These are phyloP conservation scores for rat (Rattus norvegicus) DNA, from an alignment of 2,113 vertebrate species.

Conservation along the genomic window GRCr8 NC_086024.1:64677001-64677500, in stretches of 20 bases:
- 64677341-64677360: not conserved
- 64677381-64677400: not conserved
- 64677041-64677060: no score
- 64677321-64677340: not conserved
- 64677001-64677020: not conserved
- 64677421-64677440: not conserved
- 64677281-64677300: not conserved
- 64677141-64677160: not conserved
- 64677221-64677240: not conserved
- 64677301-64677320: not conserved
- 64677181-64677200: not conserved
- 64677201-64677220: not conserved
- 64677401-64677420: not conserved
- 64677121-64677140: not conserved
- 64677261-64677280: not conserved
- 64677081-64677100: no score
- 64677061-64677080: not conserved
- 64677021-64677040: no score
- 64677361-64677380: not conserved
- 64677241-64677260: not conserved
- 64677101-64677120: no score
- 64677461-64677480: not conserved
- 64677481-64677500: not conserved
- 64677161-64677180: not conserved
- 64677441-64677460: not conserved